Evolutionary conservation across 1,140 invertebrate species (phyloP).

Genomic region (Drosophila neocordata): DNA sequence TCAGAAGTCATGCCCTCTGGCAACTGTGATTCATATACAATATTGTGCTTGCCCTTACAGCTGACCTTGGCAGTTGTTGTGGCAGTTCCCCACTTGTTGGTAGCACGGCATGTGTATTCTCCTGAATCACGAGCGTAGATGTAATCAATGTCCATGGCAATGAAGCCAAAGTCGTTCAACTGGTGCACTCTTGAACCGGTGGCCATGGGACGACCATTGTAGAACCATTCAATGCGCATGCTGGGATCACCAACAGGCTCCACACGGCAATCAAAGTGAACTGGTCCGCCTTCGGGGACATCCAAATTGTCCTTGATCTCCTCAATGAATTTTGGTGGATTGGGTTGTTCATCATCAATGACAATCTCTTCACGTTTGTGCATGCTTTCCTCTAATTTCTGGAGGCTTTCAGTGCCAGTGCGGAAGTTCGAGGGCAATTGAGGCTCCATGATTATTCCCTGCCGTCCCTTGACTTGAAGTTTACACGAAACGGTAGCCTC

Average conservation of each 20-base stretch:
- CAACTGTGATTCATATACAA: slow-evolving; percentile 95
- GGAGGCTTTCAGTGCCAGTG: slow-evolving; percentile 93
- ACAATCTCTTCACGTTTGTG: slow-evolving; percentile 93
- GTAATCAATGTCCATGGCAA: slow-evolving; percentile 94
- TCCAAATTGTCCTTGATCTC: slow-evolving; percentile 93
- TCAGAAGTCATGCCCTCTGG: slow-evolving; percentile 96
- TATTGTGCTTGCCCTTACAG: slow-evolving; percentile 92
- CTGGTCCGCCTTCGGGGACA: slow-evolving; percentile 92
- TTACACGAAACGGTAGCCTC: slow-evolving; percentile 94
- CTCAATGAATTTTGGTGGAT: slow-evolving; percentile 93
- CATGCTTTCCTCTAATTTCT: slow-evolving; percentile 94
- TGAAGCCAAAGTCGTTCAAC: slow-evolving; percentile 96
- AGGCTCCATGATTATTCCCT: slow-evolving; percentile 95
- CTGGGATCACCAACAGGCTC: slow-evolving; percentile 93
- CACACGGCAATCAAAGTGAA: slow-evolving; percentile 95
- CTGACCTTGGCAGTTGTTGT: slow-evolving; percentile 92
- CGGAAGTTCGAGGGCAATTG: slow-evolving; percentile 93
- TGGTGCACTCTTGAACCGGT: slow-evolving; percentile 95
- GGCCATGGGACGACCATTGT: slow-evolving; percentile 94
- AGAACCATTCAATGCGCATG: slow-evolving; percentile 97
- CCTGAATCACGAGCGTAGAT: slow-evolving; percentile 93
- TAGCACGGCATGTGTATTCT: slow-evolving; percentile 93
- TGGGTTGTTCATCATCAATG: slow-evolving; percentile 91
- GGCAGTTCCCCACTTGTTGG: slow-evolving; percentile 92
- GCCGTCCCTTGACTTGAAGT: slow-evolving; percentile 91